Percentiles rank a stretch among this genome's conserved stretches.
These are phyloP conservation scores for Zosterops hypoxanthus DNA, from an alignment of 2,113 vertebrate genomes.

Conservation along the genomic window DNA sequence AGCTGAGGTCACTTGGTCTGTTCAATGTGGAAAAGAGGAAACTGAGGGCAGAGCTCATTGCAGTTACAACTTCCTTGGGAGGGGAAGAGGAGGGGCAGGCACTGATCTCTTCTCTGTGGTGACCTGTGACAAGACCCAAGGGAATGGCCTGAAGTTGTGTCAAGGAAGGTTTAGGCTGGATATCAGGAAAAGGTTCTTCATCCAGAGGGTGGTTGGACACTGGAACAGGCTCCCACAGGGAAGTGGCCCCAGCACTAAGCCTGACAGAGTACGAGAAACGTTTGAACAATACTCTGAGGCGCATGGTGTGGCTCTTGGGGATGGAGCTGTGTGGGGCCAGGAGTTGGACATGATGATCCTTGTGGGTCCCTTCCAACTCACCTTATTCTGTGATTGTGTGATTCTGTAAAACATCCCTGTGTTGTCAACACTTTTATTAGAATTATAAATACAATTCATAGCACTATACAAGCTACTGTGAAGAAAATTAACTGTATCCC, in stretches of 20 bases:
- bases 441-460: neutral
- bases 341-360: neutral
- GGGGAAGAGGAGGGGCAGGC: neutral
- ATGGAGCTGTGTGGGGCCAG: neutral
- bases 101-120: neutral
- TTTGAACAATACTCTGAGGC: neutral
- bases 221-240: neutral
- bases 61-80: accelerated
- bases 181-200: neutral
- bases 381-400: neutral
- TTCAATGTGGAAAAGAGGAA: neutral
- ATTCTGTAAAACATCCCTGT: neutral
- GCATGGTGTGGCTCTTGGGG: neutral
- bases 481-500: neutral
- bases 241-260: no score
- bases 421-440: neutral
- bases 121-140: no score
- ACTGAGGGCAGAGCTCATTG: neutral
- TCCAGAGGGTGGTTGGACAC: accelerated
- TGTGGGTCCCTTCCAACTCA: neutral
- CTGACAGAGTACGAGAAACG: neutral
- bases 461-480: neutral
- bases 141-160: neutral
- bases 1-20: neutral
- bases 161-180: neutral